Percentiles rank a stretch among this genome's conserved stretches.
Conservation (phyloP, 2,888 invertebrate species). For the Philopedon plagiatum region DNA sequence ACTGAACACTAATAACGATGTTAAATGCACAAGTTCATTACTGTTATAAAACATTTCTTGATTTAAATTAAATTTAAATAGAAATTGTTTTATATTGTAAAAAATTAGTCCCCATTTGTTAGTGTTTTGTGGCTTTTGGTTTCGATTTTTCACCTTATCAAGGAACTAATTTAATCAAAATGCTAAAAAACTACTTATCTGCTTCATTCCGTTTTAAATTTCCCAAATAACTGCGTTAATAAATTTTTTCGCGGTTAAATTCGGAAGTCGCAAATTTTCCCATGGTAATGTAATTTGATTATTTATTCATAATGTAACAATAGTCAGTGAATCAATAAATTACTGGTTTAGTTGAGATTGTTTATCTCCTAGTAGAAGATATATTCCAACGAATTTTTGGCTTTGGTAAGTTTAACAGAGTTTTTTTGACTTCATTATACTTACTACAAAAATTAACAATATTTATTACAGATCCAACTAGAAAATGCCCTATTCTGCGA, state of each 20-base stretch:
- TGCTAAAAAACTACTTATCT: not conserved
- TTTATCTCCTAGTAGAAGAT: too few relatives aligned
- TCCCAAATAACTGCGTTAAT: not conserved
- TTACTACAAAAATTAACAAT: too few relatives aligned
- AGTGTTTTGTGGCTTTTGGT: slow-evolving; percentile 12
- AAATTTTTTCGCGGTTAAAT: slow-evolving; percentile 8
- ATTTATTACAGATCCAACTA: too few relatives aligned
- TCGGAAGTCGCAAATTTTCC: not conserved
- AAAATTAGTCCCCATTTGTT: slow-evolving; percentile 19
- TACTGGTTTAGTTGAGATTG: too few relatives aligned
- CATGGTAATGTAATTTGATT: not conserved
- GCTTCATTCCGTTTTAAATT: not conserved
- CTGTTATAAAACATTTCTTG: not conserved
- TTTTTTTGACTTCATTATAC: too few relatives aligned
- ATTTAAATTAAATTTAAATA: not conserved
- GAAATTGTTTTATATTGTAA: slow-evolving; percentile 18
- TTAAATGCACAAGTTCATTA: not conserved
- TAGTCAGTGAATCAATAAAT: not conserved
- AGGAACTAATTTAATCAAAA: slow-evolving; percentile 22
- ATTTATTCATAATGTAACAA: not conserved
- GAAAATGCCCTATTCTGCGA: too few relatives aligned
- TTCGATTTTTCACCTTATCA: slow-evolving; percentile 13
- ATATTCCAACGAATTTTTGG: too few relatives aligned
- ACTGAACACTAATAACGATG: not conserved
- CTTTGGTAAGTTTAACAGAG: too few relatives aligned